phyloP scores from a whole-genome alignment of 2,797 vertebrate species.

The Acanthopagrus latus region DNA sequence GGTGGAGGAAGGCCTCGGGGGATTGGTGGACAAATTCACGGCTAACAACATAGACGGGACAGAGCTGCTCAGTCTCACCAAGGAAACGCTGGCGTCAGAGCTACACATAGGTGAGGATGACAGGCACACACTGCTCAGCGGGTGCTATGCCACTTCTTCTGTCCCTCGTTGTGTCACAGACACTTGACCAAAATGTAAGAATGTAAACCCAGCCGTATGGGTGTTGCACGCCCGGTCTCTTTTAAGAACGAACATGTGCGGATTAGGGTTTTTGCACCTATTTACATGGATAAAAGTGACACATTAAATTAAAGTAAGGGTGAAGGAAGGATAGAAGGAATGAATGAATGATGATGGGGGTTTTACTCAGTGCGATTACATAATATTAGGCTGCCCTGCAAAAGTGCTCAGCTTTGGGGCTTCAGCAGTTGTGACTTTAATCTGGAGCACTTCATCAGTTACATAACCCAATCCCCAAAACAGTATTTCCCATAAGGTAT shows the following conservation, averaged over 20 bases:
- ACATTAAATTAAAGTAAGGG: slow-evolving; percentile 51
- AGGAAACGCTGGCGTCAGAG: slow-evolving; percentile 91
- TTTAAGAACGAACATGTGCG: slow-evolving; percentile 11
- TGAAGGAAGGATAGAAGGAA: slow-evolving; percentile 43
- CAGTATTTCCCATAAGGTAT: slow-evolving; percentile 52
- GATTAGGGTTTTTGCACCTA: slow-evolving; percentile 44
- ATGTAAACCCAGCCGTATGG: slow-evolving; percentile 27
- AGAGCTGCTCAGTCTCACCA: slow-evolving; percentile 92
- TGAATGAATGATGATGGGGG: slow-evolving; percentile 7
- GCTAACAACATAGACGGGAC: slow-evolving; percentile 94
- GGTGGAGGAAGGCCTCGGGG: slow-evolving; percentile 86
- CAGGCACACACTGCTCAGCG: slow-evolving; percentile 35
- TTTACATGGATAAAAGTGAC: slow-evolving; percentile 48
- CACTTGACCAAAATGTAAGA: slow-evolving; percentile 6
- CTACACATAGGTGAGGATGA: slow-evolving; percentile 93
- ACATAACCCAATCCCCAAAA: slow-evolving; percentile 72
- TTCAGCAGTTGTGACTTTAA: slow-evolving; percentile 67
- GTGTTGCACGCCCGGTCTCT: slow-evolving; percentile 27
- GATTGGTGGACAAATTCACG: slow-evolving; percentile 88
- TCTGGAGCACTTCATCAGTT: slow-evolving; percentile 69
- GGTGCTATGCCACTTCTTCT: slow-evolving; percentile 26
- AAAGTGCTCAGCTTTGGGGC: slow-evolving; percentile 59
- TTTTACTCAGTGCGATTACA: slow-evolving; percentile 60
- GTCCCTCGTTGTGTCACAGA: not conserved
- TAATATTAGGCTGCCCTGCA: slow-evolving; percentile 54